Evolutionary conservation across 2,113 vertebrate species (phyloP), one percentile per base, ranked within the genome.

Genomic region (Leptodactylus fuscus): DNA sequence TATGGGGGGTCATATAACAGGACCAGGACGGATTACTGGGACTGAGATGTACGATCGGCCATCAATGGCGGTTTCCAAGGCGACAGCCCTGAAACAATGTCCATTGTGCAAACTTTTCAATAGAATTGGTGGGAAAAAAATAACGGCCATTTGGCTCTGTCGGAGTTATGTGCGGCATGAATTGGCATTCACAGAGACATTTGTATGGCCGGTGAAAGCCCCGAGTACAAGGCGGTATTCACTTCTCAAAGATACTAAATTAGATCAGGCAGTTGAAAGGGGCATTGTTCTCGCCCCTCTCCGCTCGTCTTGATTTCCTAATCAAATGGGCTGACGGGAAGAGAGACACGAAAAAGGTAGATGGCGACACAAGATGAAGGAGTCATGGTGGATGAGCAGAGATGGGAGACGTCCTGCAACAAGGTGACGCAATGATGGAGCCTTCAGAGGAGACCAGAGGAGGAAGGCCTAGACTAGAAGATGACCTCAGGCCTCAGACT

Each of bases 211-310:
- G 9, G 7, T 20, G 55, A 27, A 53, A 86, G 3, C 48, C 18
- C 9, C 34, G 16, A 85, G 29, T 0, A 0, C 38, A 85, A 81
- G 51, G 62, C 62, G 65, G 65, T 76, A 90, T 87, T 81, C 73
- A 87, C 82, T 58, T 75, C 32, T 86, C 83, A 20, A 5, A 87
- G 74, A 85, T 24, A 2, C 75, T 85, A 55, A 87, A 83, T 80
- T 77, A 82, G 87, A 87, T 74, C 75, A 71, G 53, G 58, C 76
- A 87, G 86, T 36, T 71, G n/a, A 76, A 85, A 87, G 69, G 0
- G 7, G 32, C 74, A 5, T 87, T 81, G 87, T 88, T 83, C 89
- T 85, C 22, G 0, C 53, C 15, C 74, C 62, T 55, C 60, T 78
- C 29, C 18, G 58, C 75, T 65, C 71, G 15, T 49, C 62, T 71